Evolutionary conservation across 2,113 vertebrate genomes (phyloP).

Genomic region (Meles meles): DNA sequence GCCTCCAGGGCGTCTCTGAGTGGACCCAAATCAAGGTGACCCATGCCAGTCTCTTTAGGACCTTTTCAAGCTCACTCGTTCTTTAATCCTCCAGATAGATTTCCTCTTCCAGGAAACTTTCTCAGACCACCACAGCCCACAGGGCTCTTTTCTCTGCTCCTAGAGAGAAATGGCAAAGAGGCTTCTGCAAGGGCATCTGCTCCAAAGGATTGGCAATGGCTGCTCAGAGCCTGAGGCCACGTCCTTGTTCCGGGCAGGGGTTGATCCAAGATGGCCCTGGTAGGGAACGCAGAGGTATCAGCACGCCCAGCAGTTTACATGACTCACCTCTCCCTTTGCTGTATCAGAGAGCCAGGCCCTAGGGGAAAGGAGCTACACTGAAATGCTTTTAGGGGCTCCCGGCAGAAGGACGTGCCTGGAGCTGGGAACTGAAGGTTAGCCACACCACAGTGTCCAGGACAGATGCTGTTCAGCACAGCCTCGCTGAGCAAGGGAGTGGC

Average conservation of each 20-base stretch:
- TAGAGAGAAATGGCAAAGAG: neutral
- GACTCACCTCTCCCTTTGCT: neutral
- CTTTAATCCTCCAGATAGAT: neutral
- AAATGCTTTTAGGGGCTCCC: neutral
- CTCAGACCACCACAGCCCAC: neutral
- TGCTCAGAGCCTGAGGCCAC: neutral
- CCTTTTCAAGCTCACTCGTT: neutral
- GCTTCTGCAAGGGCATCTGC: neutral
- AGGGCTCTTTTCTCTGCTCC: neutral
- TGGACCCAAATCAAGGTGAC: neutral
- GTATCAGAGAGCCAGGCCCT: neutral
- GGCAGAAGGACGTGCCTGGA: neutral
- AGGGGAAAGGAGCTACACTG: rapidly evolving
- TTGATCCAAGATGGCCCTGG: rapidly evolving
- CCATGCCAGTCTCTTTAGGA: too few species aligned
- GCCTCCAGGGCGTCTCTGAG: rapidly evolving
- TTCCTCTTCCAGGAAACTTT: neutral
- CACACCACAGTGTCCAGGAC: neutral
- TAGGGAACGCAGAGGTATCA: neutral
- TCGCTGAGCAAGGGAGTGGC: rapidly evolving
- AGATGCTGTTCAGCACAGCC: too few species aligned
- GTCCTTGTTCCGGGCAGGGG: neutral
- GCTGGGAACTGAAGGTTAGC: neutral
- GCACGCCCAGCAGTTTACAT: rapidly evolving
- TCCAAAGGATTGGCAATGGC: neutral